Percentiles rank a stretch among this genome's conserved stretches.
phyloP scores from a whole-genome alignment of 2,888 invertebrate genomes.

The Agrotis puta region DNA sequence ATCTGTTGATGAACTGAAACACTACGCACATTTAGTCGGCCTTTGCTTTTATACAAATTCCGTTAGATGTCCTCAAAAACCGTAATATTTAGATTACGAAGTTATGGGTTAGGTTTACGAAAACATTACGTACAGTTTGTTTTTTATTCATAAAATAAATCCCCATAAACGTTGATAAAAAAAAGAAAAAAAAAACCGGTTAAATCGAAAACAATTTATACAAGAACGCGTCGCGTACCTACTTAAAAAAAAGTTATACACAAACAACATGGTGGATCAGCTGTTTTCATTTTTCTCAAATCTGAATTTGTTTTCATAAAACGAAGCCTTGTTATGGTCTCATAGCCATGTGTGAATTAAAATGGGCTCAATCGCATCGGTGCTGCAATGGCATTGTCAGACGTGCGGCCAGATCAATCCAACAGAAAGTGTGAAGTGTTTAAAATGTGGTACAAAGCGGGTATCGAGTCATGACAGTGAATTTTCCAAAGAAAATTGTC shows the following conservation, averaged over 20 bases:
- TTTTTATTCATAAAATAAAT: background rate
- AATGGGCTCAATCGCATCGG: conserved; percentile 98
- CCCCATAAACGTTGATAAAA: background rate
- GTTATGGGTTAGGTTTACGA: background rate
- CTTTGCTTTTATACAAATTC: background rate
- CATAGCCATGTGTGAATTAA: conserved; percentile 91
- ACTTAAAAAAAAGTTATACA: conserved; percentile 85
- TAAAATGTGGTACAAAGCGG: conserved; percentile 94
- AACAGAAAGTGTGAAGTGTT: conserved; percentile 95
- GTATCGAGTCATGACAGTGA: conserved; percentile 91
- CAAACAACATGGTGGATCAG: conserved; percentile 92
- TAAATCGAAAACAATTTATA: conserved; percentile 50
- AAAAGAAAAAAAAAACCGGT: conserved; percentile 42
- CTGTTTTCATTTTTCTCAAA: conserved; percentile 89
- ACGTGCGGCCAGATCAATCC: conserved; percentile 97
- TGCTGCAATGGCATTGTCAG: conserved; percentile 98
- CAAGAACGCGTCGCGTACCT: conserved; percentile 50
- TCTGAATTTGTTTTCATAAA: conserved; percentile 85
- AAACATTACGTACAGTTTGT: background rate
- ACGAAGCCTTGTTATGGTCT: conserved; percentile 88
- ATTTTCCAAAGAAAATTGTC: conserved; percentile 81
- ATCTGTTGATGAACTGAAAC: conserved; percentile 13
- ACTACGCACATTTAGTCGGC: background rate
- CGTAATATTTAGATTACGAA: background rate
- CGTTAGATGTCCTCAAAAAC: conserved; percentile 31